Evolutionary conservation across 2,888 invertebrate genomes (phyloP).

Genomic region (Caenorhabditis doughertyi): DNA sequence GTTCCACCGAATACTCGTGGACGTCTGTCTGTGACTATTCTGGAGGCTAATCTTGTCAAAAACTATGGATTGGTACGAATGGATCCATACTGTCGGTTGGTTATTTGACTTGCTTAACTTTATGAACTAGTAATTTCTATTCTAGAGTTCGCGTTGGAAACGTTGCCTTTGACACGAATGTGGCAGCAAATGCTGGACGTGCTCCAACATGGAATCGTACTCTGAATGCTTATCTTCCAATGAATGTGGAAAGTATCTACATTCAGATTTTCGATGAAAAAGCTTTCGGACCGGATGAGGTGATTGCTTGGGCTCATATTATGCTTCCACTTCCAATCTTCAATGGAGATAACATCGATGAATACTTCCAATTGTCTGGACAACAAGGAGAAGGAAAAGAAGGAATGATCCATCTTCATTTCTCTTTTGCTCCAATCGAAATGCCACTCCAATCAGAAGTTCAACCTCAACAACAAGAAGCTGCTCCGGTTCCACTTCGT

Average conservation of each 20-base stretch:
- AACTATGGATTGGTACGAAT: constrained; percentile 80
- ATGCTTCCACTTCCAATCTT: constrained; percentile 91
- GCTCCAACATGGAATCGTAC: constrained; percentile 95
- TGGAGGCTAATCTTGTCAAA: constrained; percentile 81
- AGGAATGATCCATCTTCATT: constrained; percentile 93
- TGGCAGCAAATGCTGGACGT: constrained; percentile 91
- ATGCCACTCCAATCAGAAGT: constrained; percentile 35
- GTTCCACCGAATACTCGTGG: constrained; percentile 83
- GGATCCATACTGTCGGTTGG: constrained; percentile 75
- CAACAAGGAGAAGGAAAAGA: constrained; percentile 96
- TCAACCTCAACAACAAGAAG: constrained; percentile 29
- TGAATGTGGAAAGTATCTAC: constrained; percentile 92
- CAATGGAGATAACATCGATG: constrained; percentile 92
- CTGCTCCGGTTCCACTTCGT: constrained; percentile 47
- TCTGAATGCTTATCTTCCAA: constrained; percentile 92
- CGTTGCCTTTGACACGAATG: constrained; percentile 95
- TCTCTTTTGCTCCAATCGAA: constrained; percentile 86
- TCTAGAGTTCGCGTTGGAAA: constrained; percentile 91
- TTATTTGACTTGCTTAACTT: neutral
- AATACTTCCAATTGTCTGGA: constrained; percentile 95
- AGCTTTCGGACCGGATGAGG: constrained; percentile 95
- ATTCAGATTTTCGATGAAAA: constrained; percentile 96
- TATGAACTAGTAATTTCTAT: neutral
- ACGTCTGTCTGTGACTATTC: constrained; percentile 79
- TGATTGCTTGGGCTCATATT: constrained; percentile 95